Conservation (phyloP, 2,888 invertebrate species). For the Platycnemis pennipes region DNA sequence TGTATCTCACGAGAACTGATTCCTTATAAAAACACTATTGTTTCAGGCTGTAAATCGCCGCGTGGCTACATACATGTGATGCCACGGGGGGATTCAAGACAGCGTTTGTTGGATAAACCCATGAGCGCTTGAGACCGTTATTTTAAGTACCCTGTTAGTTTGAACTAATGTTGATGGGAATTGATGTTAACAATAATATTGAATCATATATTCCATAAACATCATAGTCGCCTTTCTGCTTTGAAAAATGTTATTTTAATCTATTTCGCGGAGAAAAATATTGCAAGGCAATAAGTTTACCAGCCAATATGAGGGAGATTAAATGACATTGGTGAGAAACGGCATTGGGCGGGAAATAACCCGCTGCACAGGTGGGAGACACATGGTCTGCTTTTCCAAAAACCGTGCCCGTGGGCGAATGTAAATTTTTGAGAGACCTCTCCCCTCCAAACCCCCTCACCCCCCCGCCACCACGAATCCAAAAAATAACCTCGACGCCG, state of each 20-base stretch:
- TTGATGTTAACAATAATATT: background rate
- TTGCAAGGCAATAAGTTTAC: background rate
- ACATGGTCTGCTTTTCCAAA: slow-evolving; percentile 6
- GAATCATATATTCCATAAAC: background rate
- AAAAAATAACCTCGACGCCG: background rate
- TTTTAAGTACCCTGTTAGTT: too few species aligned
- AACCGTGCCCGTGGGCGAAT: slow-evolving; percentile 5
- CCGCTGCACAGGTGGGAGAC: slow-evolving; percentile 8
- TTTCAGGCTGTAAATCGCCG: background rate
- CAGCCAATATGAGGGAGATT: background rate
- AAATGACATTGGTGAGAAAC: background rate
- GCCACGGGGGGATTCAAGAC: background rate
- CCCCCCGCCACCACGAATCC: background rate
- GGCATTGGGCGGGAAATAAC: background rate
- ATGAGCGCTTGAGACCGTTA: too few species aligned
- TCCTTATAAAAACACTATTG: background rate
- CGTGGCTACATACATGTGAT: background rate
- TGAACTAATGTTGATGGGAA: background rate
- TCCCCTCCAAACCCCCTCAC: background rate
- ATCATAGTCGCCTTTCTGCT: background rate
- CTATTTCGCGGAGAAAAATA: background rate
- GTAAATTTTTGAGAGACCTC: slow-evolving; percentile 26
- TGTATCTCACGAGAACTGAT: background rate
- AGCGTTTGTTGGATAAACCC: background rate
- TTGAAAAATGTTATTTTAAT: background rate